phyloP scores from a whole-genome alignment of 2,888 invertebrate species.

The Nomada ferruginata region DNA sequence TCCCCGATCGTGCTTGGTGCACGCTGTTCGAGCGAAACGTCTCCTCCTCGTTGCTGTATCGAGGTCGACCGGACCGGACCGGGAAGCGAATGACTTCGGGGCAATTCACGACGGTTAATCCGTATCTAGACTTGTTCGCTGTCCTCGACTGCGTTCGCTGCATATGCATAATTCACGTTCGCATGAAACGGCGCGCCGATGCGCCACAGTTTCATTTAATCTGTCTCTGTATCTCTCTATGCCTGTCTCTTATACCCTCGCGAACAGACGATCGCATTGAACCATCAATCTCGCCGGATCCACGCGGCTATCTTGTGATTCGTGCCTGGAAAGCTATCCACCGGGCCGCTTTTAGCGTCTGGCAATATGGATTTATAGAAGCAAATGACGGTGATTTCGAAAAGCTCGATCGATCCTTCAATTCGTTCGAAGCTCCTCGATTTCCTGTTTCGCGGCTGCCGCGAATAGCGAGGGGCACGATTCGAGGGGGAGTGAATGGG shows the following conservation, averaged over 20 bases:
- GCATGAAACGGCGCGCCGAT: conserved; percentile 29
- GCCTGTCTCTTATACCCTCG: background rate
- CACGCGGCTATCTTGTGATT: conserved; percentile 21
- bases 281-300: conserved; percentile 36
- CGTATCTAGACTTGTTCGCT: conserved; percentile 54
- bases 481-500: background rate
- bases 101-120: conserved; percentile 64
- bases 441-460: background rate
- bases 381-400: conserved; percentile 45
- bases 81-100: conserved; percentile 59
- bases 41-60: conserved; percentile 46
- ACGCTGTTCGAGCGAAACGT: conserved; percentile 61
- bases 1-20: conserved; percentile 64
- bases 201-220: conserved; percentile 29
- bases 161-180: conserved; percentile 56
- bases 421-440: background rate
- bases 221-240: background rate
- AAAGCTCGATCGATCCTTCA: background rate
- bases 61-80: conserved; percentile 64
- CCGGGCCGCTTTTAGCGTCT: conserved; percentile 39
- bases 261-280: conserved; percentile 16
- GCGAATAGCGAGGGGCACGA: background rate
- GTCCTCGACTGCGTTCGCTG: conserved; percentile 40
- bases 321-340: conserved; percentile 4
- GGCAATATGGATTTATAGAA: conserved; percentile 53